phyloP scores from a whole-genome alignment of 2,888 invertebrate species.

The Rhagophthalmus giganteus region DNA sequence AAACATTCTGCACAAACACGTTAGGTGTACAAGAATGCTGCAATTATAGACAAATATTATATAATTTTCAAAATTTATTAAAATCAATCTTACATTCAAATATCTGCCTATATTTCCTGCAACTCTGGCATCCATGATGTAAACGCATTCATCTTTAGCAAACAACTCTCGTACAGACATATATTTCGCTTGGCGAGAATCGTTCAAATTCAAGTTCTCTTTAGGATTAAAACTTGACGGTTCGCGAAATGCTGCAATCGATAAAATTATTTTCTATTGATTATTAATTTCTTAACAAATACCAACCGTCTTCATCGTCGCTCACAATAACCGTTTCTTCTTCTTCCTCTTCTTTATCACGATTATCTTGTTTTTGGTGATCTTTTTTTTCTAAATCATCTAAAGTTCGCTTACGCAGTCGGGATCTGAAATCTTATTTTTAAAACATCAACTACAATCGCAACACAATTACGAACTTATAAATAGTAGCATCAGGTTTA shows the following conservation, averaged over 20 bases:
- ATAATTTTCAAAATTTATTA: too few species aligned
- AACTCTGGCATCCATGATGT: constrained; percentile 97
- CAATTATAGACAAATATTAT: too few species aligned
- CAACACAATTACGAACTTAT: constrained; percentile 16
- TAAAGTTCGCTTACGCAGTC: constrained; percentile 47
- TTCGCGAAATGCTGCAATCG: constrained; percentile 60
- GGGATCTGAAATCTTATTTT: constrained; percentile 25
- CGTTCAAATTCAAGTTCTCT: constrained; percentile 58
- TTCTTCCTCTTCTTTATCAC: constrained; percentile 41
- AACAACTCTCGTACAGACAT: constrained; percentile 74
- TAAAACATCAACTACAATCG: too few species aligned
- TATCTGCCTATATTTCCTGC: constrained; percentile 96
- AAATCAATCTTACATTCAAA: constrained; percentile 72
- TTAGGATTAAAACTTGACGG: constrained; percentile 75
- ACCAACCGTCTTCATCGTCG: constrained; percentile 67
- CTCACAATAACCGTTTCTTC: constrained; percentile 62
- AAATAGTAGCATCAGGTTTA: constrained; percentile 4
- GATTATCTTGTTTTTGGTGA: constrained; percentile 21
- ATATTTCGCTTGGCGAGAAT: constrained; percentile 55
- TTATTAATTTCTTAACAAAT: too few species aligned
- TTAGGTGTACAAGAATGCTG: constrained; percentile 95
- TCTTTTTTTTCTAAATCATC: constrained; percentile 44
- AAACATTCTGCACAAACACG: constrained; percentile 97
- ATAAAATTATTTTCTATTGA: too few species aligned
- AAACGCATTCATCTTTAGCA: constrained; percentile 80